phyloP scores from a whole-genome alignment of 2,797 vertebrate genomes.

The Aldrovandia affinis region DNA sequence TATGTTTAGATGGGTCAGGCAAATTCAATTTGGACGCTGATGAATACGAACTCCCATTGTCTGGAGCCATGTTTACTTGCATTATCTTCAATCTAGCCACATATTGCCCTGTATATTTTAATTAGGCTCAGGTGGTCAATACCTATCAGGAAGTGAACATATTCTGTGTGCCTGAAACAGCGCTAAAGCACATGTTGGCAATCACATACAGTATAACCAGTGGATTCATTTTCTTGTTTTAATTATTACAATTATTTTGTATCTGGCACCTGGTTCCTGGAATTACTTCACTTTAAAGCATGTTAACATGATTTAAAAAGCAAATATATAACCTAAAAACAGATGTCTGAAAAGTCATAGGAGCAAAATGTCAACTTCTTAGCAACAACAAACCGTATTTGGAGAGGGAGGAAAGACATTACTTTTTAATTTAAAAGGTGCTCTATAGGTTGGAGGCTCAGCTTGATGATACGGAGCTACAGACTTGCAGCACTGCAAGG shows the following conservation, averaged over 20 bases:
- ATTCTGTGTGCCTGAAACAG: background rate
- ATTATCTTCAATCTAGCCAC: background rate
- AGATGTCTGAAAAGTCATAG: too few species aligned
- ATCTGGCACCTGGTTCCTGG: background rate
- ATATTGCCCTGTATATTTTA: background rate
- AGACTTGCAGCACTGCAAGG: too few species aligned
- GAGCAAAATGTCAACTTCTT: too few species aligned
- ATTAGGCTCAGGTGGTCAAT: background rate
- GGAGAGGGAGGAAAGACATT: too few species aligned
- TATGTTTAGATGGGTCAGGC: background rate
- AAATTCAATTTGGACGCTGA: background rate
- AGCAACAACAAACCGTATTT: too few species aligned
- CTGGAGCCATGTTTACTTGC: background rate
- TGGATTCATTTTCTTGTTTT: too few species aligned
- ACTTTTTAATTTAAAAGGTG: too few species aligned
- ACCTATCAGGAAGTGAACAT: background rate
- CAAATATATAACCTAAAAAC: background rate
- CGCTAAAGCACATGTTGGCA: background rate
- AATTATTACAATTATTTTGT: too few species aligned
- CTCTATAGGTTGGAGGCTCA: too few species aligned
- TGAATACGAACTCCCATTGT: background rate
- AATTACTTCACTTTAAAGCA: background rate
- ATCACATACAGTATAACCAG: too few species aligned
- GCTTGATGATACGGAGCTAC: too few species aligned
- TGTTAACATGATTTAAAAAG: background rate